Base-by-base conservation (phyloP, 2,113 vertebrate species). In the Aegithalos caudatus region DNA sequence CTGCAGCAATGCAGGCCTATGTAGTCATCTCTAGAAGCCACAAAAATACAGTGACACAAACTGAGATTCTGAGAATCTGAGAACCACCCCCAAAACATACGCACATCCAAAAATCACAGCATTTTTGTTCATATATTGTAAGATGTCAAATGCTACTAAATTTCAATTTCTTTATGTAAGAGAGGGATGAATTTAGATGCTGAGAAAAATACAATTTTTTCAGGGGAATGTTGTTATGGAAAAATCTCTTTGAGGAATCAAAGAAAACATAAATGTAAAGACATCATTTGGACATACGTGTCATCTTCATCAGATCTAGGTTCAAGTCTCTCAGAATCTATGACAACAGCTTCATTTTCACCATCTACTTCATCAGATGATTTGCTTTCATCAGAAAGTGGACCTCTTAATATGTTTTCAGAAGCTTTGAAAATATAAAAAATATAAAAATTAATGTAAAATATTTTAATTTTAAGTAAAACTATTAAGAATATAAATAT, bases 251-350 rank as follows among this genome's bases (percentile, higher is more conserved):
- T 31, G 67, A 76, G 29, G 31, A 86, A 86, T 10, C 17, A 60
- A 82, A 81, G 62, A 25, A 84, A 44, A 50, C 12, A 38, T 21
- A 88, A 74, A 64, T 12, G 40, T 6, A 58, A 67, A 37, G 16
- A 64, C 22, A 40, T 81, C 3, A 64, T 79, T 81, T 72, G 80
- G 60, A 98, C 99, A 70, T 97, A 99, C 99, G 99, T 99, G 98
- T 99, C 99, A 60, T 99, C 99, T 21, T 99, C 99, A 70, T 99
- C 99, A 60, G 98, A 98, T 89, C 98, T 96, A 37, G 98, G 97
- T 89, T 98, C 98, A 35, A 99, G 92, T 37, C 98, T 98, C 83
- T 98, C 97, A 64, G 97, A 94, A 71, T 99, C 98, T 29, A 90
- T 19, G 14, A n/a, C 16, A 90, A 97, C 17, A 48, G 92, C 94